Evolutionary conservation across 2,113 vertebrate species (phyloP).

Genomic region (Pelvicachromis taeniatus): DNA sequence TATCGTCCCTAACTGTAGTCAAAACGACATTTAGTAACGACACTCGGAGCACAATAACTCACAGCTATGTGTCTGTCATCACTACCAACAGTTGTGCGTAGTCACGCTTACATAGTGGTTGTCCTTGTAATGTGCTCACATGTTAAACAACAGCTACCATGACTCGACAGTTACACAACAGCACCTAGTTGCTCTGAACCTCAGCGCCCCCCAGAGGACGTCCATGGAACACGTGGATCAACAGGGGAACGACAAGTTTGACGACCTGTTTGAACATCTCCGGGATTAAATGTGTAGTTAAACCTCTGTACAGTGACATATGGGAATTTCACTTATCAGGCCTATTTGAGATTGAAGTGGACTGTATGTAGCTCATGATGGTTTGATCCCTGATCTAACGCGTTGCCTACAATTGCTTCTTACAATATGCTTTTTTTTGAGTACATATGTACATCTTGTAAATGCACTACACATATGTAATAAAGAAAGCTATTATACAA

Average conservation of each 20-base stretch:
- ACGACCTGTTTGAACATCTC: not conserved
- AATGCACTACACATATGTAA: not conserved
- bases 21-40: accelerated
- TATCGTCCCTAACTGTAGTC: not conserved
- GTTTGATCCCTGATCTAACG: not conserved
- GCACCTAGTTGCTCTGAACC: not conserved
- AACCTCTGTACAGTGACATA: not conserved
- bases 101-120: no score
- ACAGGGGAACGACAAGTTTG: accelerated
- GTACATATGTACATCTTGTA: not conserved
- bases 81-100: not conserved
- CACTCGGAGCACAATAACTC: accelerated
- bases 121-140: not conserved
- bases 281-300: no score
- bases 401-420: no score
- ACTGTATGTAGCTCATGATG: not conserved
- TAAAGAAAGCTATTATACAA: not conserved
- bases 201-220: not conserved
- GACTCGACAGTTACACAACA: slow-evolving; percentile 37
- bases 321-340: not conserved
- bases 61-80: not conserved
- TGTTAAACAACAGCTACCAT: not conserved
- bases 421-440: no score
- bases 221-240: not conserved
- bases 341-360: not conserved